These are phyloP conservation scores for Ennomos quercinarius DNA, from an alignment of 2,888 invertebrate species.

Conservation along the genomic window DNA sequence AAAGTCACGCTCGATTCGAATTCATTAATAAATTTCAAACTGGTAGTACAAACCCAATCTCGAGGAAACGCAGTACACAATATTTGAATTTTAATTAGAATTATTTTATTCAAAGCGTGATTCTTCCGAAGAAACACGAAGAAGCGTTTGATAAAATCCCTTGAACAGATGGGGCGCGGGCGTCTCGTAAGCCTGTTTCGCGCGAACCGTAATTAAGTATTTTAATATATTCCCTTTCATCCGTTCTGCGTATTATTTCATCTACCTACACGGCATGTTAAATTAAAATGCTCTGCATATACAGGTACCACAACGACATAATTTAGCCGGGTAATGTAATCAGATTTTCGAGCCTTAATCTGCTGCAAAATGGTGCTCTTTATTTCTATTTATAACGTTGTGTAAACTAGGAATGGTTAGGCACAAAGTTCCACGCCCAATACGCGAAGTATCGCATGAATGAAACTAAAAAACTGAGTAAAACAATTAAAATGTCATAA, in stretches of 20 bases:
- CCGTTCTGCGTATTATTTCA: conserved; percentile 59
- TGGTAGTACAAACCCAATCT: conserved; percentile 43
- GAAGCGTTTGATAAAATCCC: conserved; percentile 66
- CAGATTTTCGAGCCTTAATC: conserved; percentile 27
- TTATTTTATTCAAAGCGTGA: conserved; percentile 62
- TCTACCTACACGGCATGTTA: conserved; percentile 54
- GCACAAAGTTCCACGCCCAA: conserved; percentile 49
- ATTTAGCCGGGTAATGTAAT: conserved; percentile 42
- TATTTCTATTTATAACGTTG: conserved; percentile 4
- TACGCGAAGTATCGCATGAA: conserved; percentile 54
- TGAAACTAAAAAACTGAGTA: conserved; percentile 55
- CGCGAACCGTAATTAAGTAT: conserved; percentile 75
- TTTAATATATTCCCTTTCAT: conserved; percentile 75
- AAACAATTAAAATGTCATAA: conserved; percentile 78
- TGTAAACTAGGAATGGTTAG: conserved; percentile 28
- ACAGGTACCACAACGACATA: conserved; percentile 41
- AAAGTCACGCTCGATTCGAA: conserved; percentile 56
- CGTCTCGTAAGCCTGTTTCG: conserved; percentile 59
- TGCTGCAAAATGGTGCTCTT: conserved; percentile 3
- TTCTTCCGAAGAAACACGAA: conserved; percentile 66
- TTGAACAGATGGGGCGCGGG: conserved; percentile 62
- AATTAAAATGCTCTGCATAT: conserved; percentile 52
- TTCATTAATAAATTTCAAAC: conserved; percentile 56
- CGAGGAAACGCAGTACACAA: conserved; percentile 49
- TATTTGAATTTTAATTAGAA: conserved; percentile 72